Base-by-base conservation (phyloP, 2,888 invertebrate genomes). In the Netelia fuscicornis region DNA sequence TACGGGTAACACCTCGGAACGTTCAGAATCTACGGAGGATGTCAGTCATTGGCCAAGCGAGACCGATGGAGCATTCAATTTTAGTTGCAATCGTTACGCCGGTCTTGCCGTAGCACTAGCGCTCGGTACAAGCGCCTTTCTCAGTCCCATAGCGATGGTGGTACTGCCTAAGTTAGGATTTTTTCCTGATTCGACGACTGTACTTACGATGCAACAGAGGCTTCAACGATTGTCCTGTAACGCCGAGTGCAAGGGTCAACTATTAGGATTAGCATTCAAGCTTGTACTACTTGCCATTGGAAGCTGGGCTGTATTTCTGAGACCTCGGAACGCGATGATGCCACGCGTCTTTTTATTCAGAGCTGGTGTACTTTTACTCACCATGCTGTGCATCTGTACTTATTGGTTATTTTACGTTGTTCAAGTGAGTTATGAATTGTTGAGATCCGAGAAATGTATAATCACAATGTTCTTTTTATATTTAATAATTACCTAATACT, bases 401-500 rank as follows among this genome's bases (percentile, higher is more conserved):
- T 99, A 98, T 94, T 99, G 99, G 99, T 95, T 99, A 20, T 99
- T 99, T 94, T 99, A 99, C 93, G 97, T 98, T 90, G 98, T 99
- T 72, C 98, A 99, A 94, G 94, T 94, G 87, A 88, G 75, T 65
- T 13, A 54, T 60, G 67, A 77, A 56, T 60, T 25, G 58, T 70
- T n/a, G n/a, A 42, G 11, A 71, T 20, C 54, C 11, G 6, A 20
- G 11, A 60, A 52, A 62, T 30, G 13, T 56, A 20, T 3, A 68
- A 42, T 58, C 25, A 10, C 17, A 13, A 13, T 11, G 13, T 54
- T 52, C 25, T 54, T 30, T 30, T 48, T n/a, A 13, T 8, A 48
- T 30, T 17, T 13, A 37, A 25, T 56, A 2, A 77, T n/a, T 10
- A 30, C 75, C 20, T 70, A 65, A 64, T 71, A 13, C 30, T 37